These are phyloP conservation scores for Narcine bancroftii DNA, from an alignment of 2,113 vertebrate genomes.

Conservation along the genomic window DNA sequence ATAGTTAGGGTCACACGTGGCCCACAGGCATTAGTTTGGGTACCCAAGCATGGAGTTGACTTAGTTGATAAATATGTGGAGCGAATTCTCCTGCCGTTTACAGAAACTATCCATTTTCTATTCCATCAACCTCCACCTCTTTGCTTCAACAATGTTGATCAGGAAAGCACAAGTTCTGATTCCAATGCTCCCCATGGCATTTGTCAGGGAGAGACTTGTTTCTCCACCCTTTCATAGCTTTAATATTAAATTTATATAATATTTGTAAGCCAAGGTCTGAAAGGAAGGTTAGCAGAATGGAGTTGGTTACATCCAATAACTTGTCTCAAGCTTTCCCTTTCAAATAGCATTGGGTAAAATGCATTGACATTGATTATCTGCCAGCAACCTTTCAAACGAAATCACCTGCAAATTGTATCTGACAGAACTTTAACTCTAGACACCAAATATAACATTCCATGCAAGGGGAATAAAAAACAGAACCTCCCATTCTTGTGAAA, in stretches of 20 bases:
- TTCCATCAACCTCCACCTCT: neutral
- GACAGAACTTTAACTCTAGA: constrained; percentile 26
- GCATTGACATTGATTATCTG: neutral
- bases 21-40: neutral
- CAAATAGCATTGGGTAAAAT: neutral
- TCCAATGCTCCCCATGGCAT: neutral
- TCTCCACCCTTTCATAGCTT: neutral
- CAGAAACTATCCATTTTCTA: neutral
- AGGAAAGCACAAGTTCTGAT: neutral
- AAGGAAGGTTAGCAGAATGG: neutral
- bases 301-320: neutral
- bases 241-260: neutral
- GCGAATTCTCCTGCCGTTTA: neutral
- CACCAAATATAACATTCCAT: constrained; percentile 32
- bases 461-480: constrained; percentile 16
- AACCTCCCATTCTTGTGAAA: constrained; percentile 21
- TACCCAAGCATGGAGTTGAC: neutral
- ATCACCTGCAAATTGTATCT: constrained; percentile 25
- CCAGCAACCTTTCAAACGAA: constrained; percentile 24
- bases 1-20: neutral
- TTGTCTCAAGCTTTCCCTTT: neutral
- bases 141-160: neutral
- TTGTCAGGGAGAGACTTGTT: neutral
- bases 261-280: neutral
- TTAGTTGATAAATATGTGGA: neutral